Conservation (phyloP, 2,797 vertebrate species). For the Acanthopagrus latus region DNA sequence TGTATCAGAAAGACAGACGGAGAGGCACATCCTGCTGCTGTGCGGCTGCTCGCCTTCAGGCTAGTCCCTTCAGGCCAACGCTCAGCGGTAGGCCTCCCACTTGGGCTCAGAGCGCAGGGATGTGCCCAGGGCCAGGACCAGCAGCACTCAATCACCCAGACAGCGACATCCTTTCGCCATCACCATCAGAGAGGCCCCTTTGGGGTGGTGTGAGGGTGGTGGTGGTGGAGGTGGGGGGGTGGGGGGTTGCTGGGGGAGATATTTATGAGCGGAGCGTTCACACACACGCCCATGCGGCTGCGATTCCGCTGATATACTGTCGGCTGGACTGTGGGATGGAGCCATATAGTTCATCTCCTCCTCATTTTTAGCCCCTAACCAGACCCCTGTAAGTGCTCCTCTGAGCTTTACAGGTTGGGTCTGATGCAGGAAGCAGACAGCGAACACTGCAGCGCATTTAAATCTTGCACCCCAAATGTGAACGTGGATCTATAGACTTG, state of each 20-base stretch:
- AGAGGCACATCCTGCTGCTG: conserved; percentile 67
- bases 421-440: conserved; percentile 80
- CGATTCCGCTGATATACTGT: conserved; percentile 84
- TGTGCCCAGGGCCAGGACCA: conserved; percentile 81
- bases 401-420: conserved; percentile 75
- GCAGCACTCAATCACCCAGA: conserved; percentile 87
- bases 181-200: conserved; percentile 85
- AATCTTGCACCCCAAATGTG: conserved; percentile 51
- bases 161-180: conserved; percentile 87
- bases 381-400: conserved; percentile 81
- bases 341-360: conserved; percentile 85
- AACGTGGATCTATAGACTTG: conserved; percentile 3
- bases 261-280: conserved; percentile 85
- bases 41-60: conserved; percentile 72
- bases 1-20: conserved; percentile 55
- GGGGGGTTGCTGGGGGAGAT: conserved; percentile 55
- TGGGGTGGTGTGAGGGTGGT: conserved; percentile 60
- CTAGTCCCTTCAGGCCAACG: conserved; percentile 73
- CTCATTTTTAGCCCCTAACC: conserved; percentile 80
- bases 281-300: conserved; percentile 78
- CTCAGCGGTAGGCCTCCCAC: conserved; percentile 78
- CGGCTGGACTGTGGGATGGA: conserved; percentile 77
- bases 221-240: conserved; percentile 15
- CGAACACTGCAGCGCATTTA: conserved; percentile 48
- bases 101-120: conserved; percentile 71